Conservation (phyloP, 2,888 invertebrate genomes). For the Polylopha cassiicola region DNA sequence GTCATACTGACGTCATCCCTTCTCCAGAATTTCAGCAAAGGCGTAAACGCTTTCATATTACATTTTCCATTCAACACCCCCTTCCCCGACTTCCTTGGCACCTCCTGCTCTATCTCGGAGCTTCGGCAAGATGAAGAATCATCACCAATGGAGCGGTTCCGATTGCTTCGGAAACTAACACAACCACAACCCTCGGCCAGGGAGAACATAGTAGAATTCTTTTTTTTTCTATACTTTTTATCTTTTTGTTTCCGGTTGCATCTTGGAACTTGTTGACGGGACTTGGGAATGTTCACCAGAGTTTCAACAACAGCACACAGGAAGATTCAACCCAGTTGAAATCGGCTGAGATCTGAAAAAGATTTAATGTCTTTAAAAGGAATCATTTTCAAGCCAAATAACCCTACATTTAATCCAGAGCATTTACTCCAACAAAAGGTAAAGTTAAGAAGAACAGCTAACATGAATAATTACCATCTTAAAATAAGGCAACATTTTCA, state of each 20-base stretch:
- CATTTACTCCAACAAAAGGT: no score
- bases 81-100: slow-evolving; percentile 57
- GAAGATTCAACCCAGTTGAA: slow-evolving; percentile 27
- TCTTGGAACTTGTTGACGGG: slow-evolving; percentile 60
- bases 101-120: slow-evolving; percentile 71
- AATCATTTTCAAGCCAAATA: no score
- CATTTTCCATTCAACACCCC: slow-evolving; percentile 62
- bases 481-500: no score
- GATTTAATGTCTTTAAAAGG: no score
- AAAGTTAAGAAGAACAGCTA: no score
- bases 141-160: slow-evolving; percentile 59
- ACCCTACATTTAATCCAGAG: no score
- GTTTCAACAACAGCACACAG: slow-evolving; percentile 15
- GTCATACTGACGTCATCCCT: slow-evolving; percentile 85
- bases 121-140: slow-evolving; percentile 70
- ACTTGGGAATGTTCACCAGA: slow-evolving; percentile 59
- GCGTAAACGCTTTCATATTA: slow-evolving; percentile 76
- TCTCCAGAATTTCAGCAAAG: slow-evolving; percentile 82
- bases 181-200: slow-evolving; percentile 71
- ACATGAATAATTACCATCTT: no score
- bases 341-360: slow-evolving; percentile 33
- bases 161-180: slow-evolving; percentile 60
- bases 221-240: slow-evolving; percentile 65
- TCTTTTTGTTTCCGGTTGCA: slow-evolving; percentile 72
- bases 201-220: slow-evolving; percentile 70